Percentiles rank a stretch among this genome's conserved stretches.
Evolutionary conservation across 2,113 vertebrate species (phyloP).

Genomic region (Etia nguti): DNA sequence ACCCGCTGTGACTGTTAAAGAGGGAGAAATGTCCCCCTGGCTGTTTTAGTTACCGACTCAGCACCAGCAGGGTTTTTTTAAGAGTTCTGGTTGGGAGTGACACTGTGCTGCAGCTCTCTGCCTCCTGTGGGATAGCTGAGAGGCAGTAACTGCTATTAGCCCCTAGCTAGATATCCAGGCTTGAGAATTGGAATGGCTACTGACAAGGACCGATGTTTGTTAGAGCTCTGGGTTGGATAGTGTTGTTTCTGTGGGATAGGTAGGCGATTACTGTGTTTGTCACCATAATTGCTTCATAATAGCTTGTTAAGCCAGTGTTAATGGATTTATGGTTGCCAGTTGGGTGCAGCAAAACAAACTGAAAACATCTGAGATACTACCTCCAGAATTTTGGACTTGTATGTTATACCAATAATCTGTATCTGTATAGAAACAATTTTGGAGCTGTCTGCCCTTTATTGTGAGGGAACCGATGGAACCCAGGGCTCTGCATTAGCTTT

Average conservation of each 20-base stretch:
- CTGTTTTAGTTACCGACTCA: conserved; percentile 65
- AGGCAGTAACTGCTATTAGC: conserved; percentile 26
- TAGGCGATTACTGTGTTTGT: neutral
- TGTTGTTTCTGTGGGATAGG: neutral
- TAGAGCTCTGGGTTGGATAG: neutral
- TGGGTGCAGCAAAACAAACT: neutral
- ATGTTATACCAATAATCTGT: neutral
- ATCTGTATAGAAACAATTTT: neutral
- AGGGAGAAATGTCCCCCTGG: conserved; percentile 45
- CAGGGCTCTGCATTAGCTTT: neutral
- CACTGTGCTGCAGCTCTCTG: neutral
- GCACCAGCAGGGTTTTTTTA: conserved; percentile 45
- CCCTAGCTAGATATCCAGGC: conserved; percentile 12
- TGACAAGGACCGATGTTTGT: neutral
- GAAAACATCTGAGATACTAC: neutral
- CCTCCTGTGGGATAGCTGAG: conserved; percentile 17
- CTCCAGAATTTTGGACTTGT: neutral
- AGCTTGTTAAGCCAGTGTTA: neutral
- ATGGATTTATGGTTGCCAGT: neutral
- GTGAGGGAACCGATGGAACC: neutral
- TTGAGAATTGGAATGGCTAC: neutral
- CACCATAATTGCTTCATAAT: neutral
- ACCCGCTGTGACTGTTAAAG: conserved; percentile 48
- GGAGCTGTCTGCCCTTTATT: neutral
- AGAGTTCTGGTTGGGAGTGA: conserved; percentile 37